Conservation (phyloP, 2,888 invertebrate species). For the Leucophora obtusa region DNA sequence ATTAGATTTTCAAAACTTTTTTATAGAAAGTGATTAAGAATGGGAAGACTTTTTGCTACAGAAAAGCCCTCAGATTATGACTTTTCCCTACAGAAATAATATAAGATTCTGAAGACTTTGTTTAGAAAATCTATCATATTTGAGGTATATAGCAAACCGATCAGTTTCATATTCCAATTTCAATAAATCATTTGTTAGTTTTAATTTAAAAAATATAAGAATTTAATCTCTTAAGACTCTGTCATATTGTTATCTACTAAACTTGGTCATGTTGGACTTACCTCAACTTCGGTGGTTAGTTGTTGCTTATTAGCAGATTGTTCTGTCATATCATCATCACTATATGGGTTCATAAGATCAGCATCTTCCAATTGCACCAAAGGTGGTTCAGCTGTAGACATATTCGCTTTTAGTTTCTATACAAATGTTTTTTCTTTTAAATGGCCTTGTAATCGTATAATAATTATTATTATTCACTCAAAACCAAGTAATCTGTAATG, state of each 20-base stretch:
- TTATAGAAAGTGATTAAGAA: no score
- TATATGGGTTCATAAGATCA: constrained; percentile 74
- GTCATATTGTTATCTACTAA: constrained; percentile 2
- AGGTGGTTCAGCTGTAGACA: constrained; percentile 83
- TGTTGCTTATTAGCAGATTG: constrained; percentile 69
- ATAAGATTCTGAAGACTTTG: no score
- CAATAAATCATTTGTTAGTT: no score
- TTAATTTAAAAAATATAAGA: no score
- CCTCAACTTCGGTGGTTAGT: constrained; percentile 64
- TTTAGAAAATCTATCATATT: no score
- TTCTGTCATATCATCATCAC: constrained; percentile 68
- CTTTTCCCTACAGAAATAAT: no score
- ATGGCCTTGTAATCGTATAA: constrained; percentile 40
- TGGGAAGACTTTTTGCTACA: no score
- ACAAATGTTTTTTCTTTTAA: neutral
- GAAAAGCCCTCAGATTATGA: no score
- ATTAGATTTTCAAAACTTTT: no score
- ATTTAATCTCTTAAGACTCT: neutral
- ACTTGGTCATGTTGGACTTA: neutral
- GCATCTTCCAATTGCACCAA: constrained; percentile 83
- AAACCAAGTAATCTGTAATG: constrained; percentile 17
- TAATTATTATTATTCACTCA: constrained; percentile 29
- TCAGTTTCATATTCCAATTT: no score
- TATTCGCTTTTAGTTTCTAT: constrained; percentile 66
- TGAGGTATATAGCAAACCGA: no score